These are phyloP conservation scores for Acleris holmiana DNA, from an alignment of 2,888 invertebrate genomes.

Conservation along the genomic window DNA sequence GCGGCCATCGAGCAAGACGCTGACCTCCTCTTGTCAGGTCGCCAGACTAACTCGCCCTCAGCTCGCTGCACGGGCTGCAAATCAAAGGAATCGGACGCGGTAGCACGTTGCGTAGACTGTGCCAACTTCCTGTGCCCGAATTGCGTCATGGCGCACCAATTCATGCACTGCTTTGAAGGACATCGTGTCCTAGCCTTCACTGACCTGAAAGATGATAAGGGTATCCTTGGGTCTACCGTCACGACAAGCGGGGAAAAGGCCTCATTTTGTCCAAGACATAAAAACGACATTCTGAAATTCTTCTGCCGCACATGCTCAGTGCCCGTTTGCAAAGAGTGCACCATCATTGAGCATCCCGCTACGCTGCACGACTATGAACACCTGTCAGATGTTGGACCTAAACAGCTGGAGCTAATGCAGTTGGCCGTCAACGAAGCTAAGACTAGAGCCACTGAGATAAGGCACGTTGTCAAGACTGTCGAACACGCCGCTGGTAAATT, in stretches of 20 bases:
- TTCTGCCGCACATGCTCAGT: constrained; percentile 97
- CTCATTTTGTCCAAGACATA: constrained; percentile 94
- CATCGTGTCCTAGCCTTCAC: constrained; percentile 93
- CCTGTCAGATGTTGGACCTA: constrained; percentile 91
- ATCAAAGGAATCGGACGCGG: constrained; percentile 96
- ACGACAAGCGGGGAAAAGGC: constrained; percentile 85
- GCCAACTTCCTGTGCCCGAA: constrained; percentile 97
- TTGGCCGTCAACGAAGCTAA: constrained; percentile 94
- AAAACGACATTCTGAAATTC: constrained; percentile 95
- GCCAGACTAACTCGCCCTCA: constrained; percentile 76
- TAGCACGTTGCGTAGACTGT: constrained; percentile 98
- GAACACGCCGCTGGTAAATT: constrained; percentile 92
- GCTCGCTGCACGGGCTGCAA: constrained; percentile 98
- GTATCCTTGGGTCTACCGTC: constrained; percentile 78
- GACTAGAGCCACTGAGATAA: constrained; percentile 94
- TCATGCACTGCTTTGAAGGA: constrained; percentile 99
- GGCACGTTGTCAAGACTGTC: constrained; percentile 92
- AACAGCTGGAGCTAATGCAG: constrained; percentile 92
- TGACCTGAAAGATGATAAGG: constrained; percentile 86
- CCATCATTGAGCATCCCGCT: constrained; percentile 92
- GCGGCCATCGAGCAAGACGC: constrained; percentile 83
- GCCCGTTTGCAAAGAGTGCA: constrained; percentile 98
- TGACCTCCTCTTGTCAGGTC: constrained; percentile 76
- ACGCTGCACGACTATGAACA: constrained; percentile 94
- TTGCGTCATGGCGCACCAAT: constrained; percentile 99